Conservation (phyloP, 1,140 invertebrate genomes). For the Coenobita brevimanus region DNA sequence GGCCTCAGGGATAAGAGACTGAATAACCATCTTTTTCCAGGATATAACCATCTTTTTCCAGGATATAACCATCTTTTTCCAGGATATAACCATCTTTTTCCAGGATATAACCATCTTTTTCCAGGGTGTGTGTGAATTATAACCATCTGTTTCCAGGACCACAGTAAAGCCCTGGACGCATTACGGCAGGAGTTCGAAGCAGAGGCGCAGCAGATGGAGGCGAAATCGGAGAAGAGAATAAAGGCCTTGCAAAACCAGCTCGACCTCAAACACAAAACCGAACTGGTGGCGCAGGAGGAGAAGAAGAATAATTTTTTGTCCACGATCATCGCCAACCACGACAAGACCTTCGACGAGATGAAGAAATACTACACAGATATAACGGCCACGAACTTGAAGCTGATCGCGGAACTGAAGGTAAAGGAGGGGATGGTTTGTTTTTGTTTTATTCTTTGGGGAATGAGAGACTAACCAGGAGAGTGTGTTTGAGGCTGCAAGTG, state of each 20-base stretch:
- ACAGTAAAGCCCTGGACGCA: conserved; percentile 44
- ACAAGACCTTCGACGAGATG: conserved; percentile 56
- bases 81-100: no score
- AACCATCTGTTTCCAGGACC: conserved; percentile 18
- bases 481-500: no score
- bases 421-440: no score
- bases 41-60: no score
- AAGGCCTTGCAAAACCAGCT: conserved; percentile 54
- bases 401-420: conserved; percentile 57
- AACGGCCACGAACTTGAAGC: conserved; percentile 48
- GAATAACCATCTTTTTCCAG: no score
- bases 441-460: no score
- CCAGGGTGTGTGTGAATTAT: no score
- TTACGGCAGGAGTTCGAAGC: conserved; percentile 44
- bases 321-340: conserved; percentile 46
- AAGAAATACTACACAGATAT: conserved; percentile 60
- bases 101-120: no score
- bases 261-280: conserved; percentile 52
- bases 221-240: conserved; percentile 44
- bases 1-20: no score
- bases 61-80: no score
- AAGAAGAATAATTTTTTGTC: conserved; percentile 56
- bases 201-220: conserved; percentile 44
- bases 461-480: no score
- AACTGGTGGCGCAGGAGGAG: conserved; percentile 48